Evolutionary conservation across 2,113 vertebrate genomes (phyloP).

Genomic region (Halcyon malimbica): DNA sequence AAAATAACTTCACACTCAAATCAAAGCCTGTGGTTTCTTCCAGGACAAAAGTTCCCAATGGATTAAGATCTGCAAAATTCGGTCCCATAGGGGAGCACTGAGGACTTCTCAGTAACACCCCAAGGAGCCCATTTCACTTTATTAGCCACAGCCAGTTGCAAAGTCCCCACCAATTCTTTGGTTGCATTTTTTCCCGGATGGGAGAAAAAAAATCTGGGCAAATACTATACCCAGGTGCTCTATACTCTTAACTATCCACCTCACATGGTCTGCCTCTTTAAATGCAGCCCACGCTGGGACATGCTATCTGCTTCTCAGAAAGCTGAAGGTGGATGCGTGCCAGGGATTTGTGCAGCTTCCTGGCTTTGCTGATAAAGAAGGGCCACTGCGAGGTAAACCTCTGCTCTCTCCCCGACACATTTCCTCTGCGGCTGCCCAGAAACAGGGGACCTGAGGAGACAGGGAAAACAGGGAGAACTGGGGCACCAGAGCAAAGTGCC

Average conservation of each 20-base stretch:
- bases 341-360: slow-evolving; percentile 75
- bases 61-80: background rate
- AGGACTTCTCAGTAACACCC: background rate
- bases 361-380: slow-evolving; percentile 73
- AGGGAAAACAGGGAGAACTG: background rate
- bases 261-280: slow-evolving; percentile 45
- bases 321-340: slow-evolving; percentile 68
- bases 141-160: background rate
- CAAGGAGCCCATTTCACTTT: background rate
- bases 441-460: background rate
- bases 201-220: background rate
- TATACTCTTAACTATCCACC: background rate
- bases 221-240: background rate
- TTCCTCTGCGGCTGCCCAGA: slow-evolving; percentile 5
- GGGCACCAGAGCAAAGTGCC: background rate
- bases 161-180: background rate
- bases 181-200: background rate
- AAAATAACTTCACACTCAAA: background rate
- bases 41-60: background rate
- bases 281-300: slow-evolving; percentile 35
- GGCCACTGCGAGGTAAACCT: slow-evolving; percentile 36
- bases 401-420: background rate
- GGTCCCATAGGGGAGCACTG: background rate
- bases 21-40: background rate
- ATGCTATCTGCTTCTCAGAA: slow-evolving; percentile 59